Evolutionary conservation across 2,113 vertebrate genomes (phyloP), one percentile per base, ranked within the genome.

Genomic region (Ammodytes marinus): DNA sequence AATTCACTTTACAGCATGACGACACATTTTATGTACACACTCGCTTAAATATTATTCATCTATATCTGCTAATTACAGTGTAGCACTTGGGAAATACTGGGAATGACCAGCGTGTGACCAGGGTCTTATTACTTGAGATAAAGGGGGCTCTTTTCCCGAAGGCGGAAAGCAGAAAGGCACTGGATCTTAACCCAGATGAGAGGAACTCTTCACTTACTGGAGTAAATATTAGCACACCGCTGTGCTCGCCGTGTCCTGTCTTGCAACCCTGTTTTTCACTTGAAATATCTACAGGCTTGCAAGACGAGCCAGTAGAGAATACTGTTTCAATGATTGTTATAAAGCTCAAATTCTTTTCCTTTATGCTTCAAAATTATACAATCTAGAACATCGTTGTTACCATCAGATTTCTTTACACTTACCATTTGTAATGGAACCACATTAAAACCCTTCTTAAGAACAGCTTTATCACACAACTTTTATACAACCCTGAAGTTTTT

Each of bases 71-170:
- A 17, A 80, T 90, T 93, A 94, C 94, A 94, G 93, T 94, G 94
- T 90, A 94, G 92, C 91, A 93, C 93, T 94, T 94, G 91, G 88
- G 90, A 93, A 93, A 92, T 89, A 91, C 69, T 81, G 77, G 84
- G 61, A 76, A 72, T 17, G 82, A 86, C 75, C 80, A 82, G 82
- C 67, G 72, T n/a, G 69, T 72, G 69, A 75, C 55, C 57, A 55
- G 2, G 40, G 27, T 81, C 13, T 66, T 63, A 72, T 77, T 69
- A 77, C 69, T 75, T 27, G 52, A 74, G 60, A 82, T 52, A 58
- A 53, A 61, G 57, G n/a, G 77, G 54, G 61, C 47, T 43, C 57
- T 77, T 69, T 43, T 68, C 80, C 72, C 43, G 83, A 84, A 83
- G 86, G 84, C 74, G 27, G 27, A 73, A 86, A 84, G 87, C 77